phyloP scores from a whole-genome alignment of 2,888 invertebrate genomes.

The Leptinotarsa tumamoca region DNA sequence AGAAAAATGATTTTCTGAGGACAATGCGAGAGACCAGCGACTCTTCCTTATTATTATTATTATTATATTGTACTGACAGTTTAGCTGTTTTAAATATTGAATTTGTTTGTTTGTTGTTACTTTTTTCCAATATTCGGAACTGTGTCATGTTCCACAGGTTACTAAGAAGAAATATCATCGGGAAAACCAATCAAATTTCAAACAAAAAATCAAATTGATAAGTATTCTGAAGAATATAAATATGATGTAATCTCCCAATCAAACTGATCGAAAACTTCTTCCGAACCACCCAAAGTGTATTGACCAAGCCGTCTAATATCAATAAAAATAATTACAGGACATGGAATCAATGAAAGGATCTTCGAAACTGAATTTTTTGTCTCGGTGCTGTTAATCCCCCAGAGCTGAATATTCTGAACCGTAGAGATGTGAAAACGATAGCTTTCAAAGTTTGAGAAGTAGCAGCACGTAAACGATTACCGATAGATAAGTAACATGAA shows the following conservation, averaged over 20 bases:
- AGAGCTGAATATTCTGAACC: slow-evolving; percentile 19
- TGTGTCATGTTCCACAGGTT: too few species aligned
- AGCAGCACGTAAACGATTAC: slow-evolving; percentile 49
- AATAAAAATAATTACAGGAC: slow-evolving; percentile 14
- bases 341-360: slow-evolving; percentile 13
- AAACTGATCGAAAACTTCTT: background rate
- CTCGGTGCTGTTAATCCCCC: slow-evolving; percentile 11
- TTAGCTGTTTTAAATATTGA: too few species aligned
- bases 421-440: slow-evolving; percentile 33
- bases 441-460: slow-evolving; percentile 23
- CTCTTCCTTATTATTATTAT: too few species aligned
- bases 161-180: too few species aligned
- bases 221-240: too few species aligned
- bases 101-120: too few species aligned
- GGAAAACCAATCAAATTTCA: too few species aligned
- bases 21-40: too few species aligned
- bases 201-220: too few species aligned
- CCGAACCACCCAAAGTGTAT: slow-evolving; percentile 17
- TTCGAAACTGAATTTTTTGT: background rate
- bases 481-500: slow-evolving; percentile 50
- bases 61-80: too few species aligned
- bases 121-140: too few species aligned
- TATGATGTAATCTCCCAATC: background rate
- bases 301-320: background rate
- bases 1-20: too few species aligned